These are phyloP conservation scores for Chlorodrepanis virens DNA, from an alignment of 2,113 vertebrate species.

Conservation along the genomic window DNA sequence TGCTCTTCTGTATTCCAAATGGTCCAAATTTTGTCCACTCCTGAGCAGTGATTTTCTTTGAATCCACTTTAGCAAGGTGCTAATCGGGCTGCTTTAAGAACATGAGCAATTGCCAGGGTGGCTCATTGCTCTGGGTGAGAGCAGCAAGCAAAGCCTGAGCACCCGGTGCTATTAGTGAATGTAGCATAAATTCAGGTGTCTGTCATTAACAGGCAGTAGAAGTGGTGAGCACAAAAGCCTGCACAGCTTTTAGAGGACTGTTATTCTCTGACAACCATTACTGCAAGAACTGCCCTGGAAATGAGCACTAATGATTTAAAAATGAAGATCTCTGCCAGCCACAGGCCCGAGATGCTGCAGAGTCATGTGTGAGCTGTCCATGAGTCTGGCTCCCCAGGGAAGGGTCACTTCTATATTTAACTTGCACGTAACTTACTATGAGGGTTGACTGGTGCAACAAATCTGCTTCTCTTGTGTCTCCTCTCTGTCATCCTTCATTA, in stretches of 20 bases:
- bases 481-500: neutral
- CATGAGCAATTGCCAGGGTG: neutral
- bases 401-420: conserved; percentile 10
- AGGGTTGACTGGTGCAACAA: neutral
- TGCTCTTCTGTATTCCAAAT: neutral
- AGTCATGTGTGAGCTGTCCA: neutral
- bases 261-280: neutral
- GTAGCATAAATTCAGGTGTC: neutral
- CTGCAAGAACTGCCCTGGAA: neutral
- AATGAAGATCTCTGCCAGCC: neutral
- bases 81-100: neutral
- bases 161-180: neutral
- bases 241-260: neutral
- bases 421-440: neutral
- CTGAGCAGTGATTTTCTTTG: neutral
- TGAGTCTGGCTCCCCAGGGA: neutral
- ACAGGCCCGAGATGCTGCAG: neutral
- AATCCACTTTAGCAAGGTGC: neutral
- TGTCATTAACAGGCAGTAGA: conserved; percentile 39
- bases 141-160: neutral
- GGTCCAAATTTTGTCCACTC: neutral
- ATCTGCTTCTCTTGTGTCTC: neutral
- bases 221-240: neutral
- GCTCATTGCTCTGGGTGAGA: neutral
- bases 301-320: neutral